A percentile compares a stretch with the other conserved stretches of the same genome.
Evolutionary conservation across 2,797 vertebrate species (phyloP).

Genomic region (Platyrinchus mystaceus): DNA sequence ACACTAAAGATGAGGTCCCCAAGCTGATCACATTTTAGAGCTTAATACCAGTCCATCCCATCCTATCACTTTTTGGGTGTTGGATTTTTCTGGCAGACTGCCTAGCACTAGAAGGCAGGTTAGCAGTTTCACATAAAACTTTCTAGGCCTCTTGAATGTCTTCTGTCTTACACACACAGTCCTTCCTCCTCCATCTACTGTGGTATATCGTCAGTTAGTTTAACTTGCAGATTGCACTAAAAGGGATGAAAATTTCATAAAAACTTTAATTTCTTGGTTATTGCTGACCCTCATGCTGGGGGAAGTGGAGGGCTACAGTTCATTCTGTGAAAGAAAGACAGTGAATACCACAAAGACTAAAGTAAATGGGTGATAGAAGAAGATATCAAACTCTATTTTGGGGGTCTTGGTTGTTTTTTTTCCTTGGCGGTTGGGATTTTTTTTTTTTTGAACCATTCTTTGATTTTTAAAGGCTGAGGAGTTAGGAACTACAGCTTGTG

Average conservation of each 20-base stretch:
- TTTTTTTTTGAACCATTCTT: neutral
- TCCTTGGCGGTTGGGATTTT: neutral
- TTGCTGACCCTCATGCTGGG: neutral
- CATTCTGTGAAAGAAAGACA: neutral
- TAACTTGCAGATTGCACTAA: neutral
- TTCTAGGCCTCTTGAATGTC: neutral
- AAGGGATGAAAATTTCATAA: neutral
- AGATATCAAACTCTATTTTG: neutral
- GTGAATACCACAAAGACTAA: neutral
- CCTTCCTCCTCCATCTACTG: neutral
- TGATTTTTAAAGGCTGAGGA: neutral
- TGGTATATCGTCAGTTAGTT: neutral
- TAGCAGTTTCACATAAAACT: neutral
- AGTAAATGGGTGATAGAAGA: neutral
- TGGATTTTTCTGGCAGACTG: neutral
- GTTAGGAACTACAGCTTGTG: neutral
- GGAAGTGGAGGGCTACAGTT: neutral
- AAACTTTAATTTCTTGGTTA: neutral
- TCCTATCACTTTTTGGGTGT: accelerated
- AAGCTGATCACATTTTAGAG: neutral
- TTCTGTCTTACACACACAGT: accelerated
- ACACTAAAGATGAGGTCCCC: neutral
- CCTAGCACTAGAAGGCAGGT: neutral
- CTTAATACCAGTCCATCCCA: neutral
- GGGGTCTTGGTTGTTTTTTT: neutral